Evolutionary conservation across 1,140 invertebrate genomes (phyloP), one percentile per base, ranked within the genome.

Genomic region (Euura saliciscinereae): DNA sequence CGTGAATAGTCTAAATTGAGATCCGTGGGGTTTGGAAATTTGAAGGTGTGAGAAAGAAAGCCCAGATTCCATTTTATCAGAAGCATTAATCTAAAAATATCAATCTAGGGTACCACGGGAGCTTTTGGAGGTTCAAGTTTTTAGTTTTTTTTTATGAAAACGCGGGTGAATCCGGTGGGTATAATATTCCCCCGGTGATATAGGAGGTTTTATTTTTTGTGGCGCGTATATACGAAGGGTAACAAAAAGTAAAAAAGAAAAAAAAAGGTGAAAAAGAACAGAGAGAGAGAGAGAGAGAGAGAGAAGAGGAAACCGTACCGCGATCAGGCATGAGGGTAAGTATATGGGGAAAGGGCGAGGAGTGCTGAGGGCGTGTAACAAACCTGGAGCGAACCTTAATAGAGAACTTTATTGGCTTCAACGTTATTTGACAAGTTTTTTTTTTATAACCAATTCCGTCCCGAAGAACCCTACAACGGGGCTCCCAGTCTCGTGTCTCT

Each of bases 391-490:
- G 51, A n/a, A 59, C 51, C 51, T 59, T 59, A 6, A 59, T 59
- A 59, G 51, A 59, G 51, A 59, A 59, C 51, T 59, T 59, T 59
- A 59, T 59, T 59, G 51, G 51, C 51, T 59, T 59, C 51, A 59
- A 8, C 51, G 51, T 59, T 59, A 59, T 59, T 59, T 59, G 51
- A 59, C 51, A 59, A 59, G 51, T 59, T 59, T 59, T 28, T 28
- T 28, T 28, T 28, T 59, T 59, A 59, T 59, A 59, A 59, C 51
- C 51, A 59, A 59, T 59, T 59, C 51, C 8, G 8, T 59, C 51
- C 51, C 51, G 10, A 28, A 8, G 51, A 59, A n/a, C 13, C 13
- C 13, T 3, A 28, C 28, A 28, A 28, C 28, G 28, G 28, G 28
- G 28, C 28, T 28, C 0, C 28, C 28, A 28, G 28, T 28, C 28